Percentiles rank a stretch among this genome's conserved stretches.
Conservation (phyloP, 2,888 invertebrate genomes). For the Eilema caniola region DNA sequence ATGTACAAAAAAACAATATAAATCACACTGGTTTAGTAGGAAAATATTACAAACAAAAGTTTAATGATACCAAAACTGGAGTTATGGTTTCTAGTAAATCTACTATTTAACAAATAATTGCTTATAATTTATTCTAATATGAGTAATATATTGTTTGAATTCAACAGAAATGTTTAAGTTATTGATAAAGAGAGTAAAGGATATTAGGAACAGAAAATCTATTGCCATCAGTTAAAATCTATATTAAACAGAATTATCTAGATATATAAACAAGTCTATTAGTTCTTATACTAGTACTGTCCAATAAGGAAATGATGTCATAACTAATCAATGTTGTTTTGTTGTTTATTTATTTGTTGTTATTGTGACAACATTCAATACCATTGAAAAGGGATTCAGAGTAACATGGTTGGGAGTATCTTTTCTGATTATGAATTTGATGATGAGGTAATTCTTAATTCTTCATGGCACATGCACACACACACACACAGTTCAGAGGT, state of each 20-base stretch:
- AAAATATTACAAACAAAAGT: not conserved
- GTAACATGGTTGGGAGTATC: not conserved
- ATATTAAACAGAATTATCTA: not conserved
- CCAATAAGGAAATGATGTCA: conserved; percentile 53
- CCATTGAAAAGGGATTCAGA: not conserved
- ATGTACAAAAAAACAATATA: conserved; percentile 7
- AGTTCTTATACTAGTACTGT: conserved; percentile 27
- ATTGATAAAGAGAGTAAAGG: no score
- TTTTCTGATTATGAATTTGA: not conserved
- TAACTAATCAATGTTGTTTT: conserved; percentile 45
- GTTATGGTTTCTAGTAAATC: not conserved
- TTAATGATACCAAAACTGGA: not conserved
- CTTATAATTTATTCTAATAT: not conserved
- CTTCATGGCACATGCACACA: no score
- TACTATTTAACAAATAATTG: conserved; percentile 1
- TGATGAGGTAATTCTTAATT: no score
- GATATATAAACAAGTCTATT: conserved; percentile 12
- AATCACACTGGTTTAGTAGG: not conserved
- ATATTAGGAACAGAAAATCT: no score
- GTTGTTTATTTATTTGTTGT: conserved; percentile 50
- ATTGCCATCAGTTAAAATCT: not conserved
- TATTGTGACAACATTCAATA: conserved; percentile 27
- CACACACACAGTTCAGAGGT: no score
- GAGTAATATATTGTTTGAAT: not conserved
- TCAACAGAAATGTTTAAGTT: not conserved